A percentile compares a stretch with the other conserved stretches of the same genome.
Conservation (phyloP, 2,888 invertebrate genomes). For the Coecobrya sp. region DNA sequence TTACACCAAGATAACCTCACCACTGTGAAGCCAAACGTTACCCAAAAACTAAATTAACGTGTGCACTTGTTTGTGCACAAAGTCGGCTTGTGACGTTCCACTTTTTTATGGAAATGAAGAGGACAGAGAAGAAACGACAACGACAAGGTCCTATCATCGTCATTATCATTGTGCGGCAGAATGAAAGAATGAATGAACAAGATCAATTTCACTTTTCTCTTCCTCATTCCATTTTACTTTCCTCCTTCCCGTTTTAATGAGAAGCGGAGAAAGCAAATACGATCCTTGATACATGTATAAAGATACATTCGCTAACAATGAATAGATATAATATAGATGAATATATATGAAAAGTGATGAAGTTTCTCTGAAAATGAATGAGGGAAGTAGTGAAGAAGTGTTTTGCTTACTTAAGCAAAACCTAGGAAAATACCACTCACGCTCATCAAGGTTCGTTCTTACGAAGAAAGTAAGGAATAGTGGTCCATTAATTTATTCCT, state of each 20-base stretch:
- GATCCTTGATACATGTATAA: neutral
- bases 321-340: neutral
- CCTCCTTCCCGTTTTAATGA: conserved; percentile 31
- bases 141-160: conserved; percentile 1
- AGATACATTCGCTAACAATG: neutral
- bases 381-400: neutral
- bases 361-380: neutral
- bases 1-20: no score
- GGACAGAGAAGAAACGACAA: conserved; percentile 6
- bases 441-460: neutral
- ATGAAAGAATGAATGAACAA: conserved; percentile 21
- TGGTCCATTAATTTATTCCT: conserved; percentile 6
- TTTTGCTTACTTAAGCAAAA: conserved; percentile 47
- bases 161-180: conserved; percentile 14
- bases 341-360: neutral
- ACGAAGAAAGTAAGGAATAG: neutral
- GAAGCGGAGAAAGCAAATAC: neutral
- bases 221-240: neutral
- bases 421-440: conserved; percentile 18
- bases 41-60: neutral
- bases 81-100: neutral
- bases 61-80: neutral
- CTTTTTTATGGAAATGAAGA: neutral
- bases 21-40: neutral
- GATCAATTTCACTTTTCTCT: conserved; percentile 66